These are phyloP conservation scores for Catocala sponsa DNA, from an alignment of 2,888 invertebrate species.

Conservation along the genomic window DNA sequence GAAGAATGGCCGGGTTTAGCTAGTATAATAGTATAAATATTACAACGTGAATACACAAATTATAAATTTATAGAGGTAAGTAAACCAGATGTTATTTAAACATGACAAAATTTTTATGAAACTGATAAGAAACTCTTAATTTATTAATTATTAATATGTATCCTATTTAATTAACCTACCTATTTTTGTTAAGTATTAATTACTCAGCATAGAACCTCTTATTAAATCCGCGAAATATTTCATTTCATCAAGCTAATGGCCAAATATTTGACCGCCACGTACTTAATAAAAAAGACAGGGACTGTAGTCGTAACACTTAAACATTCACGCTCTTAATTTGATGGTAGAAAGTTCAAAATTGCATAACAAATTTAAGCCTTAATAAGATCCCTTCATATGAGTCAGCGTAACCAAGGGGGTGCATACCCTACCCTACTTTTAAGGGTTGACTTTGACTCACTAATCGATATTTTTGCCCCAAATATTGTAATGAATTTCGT, in stretches of 20 bases:
- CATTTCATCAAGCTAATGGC: slow-evolving; percentile 72
- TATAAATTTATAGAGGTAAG: too few species aligned
- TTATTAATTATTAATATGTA: neutral
- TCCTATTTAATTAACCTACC: slow-evolving; percentile 6
- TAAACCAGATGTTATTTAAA: too few species aligned
- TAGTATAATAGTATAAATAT: too few species aligned
- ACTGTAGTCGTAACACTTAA: slow-evolving; percentile 52
- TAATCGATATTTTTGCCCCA: slow-evolving; percentile 74
- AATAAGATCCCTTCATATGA: slow-evolving; percentile 61
- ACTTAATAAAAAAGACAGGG: slow-evolving; percentile 47
- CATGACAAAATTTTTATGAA: too few species aligned
- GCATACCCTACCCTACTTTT: slow-evolving; percentile 63
- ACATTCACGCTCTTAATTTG: slow-evolving; percentile 22
- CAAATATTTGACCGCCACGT: slow-evolving; percentile 72
- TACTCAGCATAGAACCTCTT: slow-evolving; percentile 25
- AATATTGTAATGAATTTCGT: slow-evolving; percentile 51
- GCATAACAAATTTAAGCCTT: slow-evolving; percentile 28
- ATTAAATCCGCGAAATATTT: slow-evolving; percentile 49
- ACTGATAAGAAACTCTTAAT: too few species aligned
- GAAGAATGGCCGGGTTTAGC: too few species aligned
- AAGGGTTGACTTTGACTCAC: slow-evolving; percentile 68
- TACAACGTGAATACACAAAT: too few species aligned
- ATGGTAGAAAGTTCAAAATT: slow-evolving; percentile 47
- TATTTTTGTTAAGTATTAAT: slow-evolving; percentile 21
- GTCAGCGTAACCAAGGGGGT: slow-evolving; percentile 70